Conservation (phyloP, 2,113 vertebrate species). For the Lophochroa leadbeateri region DNA sequence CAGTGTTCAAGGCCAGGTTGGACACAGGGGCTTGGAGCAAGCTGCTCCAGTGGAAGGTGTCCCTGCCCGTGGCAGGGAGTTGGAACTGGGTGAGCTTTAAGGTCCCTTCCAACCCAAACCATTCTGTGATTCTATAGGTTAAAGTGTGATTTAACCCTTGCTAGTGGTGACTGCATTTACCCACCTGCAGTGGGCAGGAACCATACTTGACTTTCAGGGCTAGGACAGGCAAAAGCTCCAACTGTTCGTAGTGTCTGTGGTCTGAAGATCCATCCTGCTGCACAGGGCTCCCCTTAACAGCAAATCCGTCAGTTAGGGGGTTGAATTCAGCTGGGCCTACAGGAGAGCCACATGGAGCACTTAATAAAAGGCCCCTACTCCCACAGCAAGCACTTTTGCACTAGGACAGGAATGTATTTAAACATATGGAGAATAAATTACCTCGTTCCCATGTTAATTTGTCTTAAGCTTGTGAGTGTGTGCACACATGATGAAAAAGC, state of each 20-base stretch:
- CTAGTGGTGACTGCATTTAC: background rate
- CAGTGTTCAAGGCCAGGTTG: background rate
- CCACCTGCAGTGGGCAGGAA: background rate
- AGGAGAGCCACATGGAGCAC: background rate
- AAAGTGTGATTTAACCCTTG: background rate
- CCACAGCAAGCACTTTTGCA: background rate
- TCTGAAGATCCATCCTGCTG: background rate
- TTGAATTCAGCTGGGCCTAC: background rate
- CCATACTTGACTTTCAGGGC: background rate
- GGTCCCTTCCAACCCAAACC: background rate
- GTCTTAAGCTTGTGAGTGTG: background rate
- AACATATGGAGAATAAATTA: background rate
- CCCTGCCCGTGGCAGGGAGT: background rate
- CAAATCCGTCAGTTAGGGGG: background rate
- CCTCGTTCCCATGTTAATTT: background rate
- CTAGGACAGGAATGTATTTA: background rate
- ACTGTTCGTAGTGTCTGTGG: background rate
- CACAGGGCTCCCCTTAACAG: background rate
- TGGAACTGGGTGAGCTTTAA: background rate
- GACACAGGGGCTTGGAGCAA: background rate
- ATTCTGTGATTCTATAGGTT: background rate
- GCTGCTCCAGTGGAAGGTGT: background rate
- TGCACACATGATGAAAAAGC: fast-evolving
- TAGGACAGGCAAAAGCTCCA: background rate
- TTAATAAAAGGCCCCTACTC: background rate